A percentile compares a stretch with the other conserved stretches of the same genome.
These are phyloP conservation scores for Nomada fucata DNA, from an alignment of 2,888 invertebrate species.

Conservation along the genomic window DNA sequence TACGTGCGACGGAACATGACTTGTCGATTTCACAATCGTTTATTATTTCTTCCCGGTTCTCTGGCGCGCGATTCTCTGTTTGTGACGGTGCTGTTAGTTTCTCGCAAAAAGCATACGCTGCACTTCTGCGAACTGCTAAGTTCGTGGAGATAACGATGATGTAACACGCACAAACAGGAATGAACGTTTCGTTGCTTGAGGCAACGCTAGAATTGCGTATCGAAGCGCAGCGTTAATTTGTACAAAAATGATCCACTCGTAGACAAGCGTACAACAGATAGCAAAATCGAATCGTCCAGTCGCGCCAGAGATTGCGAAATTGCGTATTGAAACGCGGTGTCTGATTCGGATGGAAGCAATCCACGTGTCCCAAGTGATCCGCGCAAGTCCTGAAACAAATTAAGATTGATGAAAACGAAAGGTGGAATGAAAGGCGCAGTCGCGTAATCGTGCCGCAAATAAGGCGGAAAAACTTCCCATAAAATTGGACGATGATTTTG, in stretches of 20 bases:
- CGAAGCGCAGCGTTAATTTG: too few relatives aligned
- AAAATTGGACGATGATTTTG: constrained; percentile 77
- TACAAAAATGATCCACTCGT: too few relatives aligned
- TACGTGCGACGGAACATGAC: constrained; percentile 75
- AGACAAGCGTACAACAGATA: too few relatives aligned
- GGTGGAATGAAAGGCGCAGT: background rate
- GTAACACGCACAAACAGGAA: background rate
- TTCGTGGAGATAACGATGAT: background rate
- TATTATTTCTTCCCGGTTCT: constrained; percentile 70
- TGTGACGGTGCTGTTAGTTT: constrained; percentile 10
- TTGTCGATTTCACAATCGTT: constrained; percentile 78
- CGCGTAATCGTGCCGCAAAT: background rate
- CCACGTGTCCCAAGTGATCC: too few relatives aligned
- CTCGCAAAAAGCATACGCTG: background rate
- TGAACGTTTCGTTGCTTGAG: too few relatives aligned
- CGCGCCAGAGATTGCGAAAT: too few relatives aligned
- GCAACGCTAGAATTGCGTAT: too few relatives aligned
- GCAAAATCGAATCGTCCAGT: too few relatives aligned
- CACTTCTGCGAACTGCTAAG: too few relatives aligned
- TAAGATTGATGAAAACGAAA: background rate
- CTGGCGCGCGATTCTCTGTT: constrained; percentile 23
- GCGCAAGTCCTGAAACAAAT: background rate
- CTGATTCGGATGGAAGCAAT: too few relatives aligned
- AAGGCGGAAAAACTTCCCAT: constrained; percentile 66
- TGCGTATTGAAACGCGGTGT: too few relatives aligned